Evolutionary conservation across 2,888 invertebrate species (phyloP), one percentile per base, ranked within the genome.

Genomic region (Hedychridium roseum): DNA sequence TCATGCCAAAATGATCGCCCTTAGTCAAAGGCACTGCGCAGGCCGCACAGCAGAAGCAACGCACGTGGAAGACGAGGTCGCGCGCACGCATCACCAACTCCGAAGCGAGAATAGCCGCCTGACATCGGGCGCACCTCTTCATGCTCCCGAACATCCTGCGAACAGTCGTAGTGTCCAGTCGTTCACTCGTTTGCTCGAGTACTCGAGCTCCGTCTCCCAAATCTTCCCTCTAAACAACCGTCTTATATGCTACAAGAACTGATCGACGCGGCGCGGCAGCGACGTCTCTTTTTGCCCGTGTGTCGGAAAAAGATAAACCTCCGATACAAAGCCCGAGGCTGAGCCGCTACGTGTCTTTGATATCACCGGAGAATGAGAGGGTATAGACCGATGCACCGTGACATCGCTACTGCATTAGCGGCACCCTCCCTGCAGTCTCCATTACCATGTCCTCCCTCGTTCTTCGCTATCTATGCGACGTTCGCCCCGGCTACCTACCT

Each of bases 61-160:
- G 89, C 51, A 96, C 89, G 82, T 97, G 97, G 83, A 93, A 97
- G 65, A 96, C 94, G 71, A 91, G 84, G 70, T 95, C 94, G 39
- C 93, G 84, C 6, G 94, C 96, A 43, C 94, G 84, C 96, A 97
- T 96, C 78, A 97, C 96, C 79, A 97, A 82, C 81, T 97, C 96
- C 38, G 93, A 90, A 26, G 94, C 88, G 21, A 90, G 88, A 65
- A 97, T 94, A 40, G 90, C 89, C 23, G 91, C 89, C 71, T 91
- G 90, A 80, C 97, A 97, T 54, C 95, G 87, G 43, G 92, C 89
- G 80, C 96, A 96, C 43, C 94, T 83, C 80, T 91, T 90, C 79
- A 91, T 88, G 32, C 91, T 76, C 28, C 78, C 92, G 80, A 94
- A 97, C 80, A 94, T 85, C 81, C 97, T 97, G 86, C 39, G 61